These are phyloP conservation scores for Nemoura dubitans DNA, from an alignment of 2,888 invertebrate genomes.

Conservation along the genomic window DNA sequence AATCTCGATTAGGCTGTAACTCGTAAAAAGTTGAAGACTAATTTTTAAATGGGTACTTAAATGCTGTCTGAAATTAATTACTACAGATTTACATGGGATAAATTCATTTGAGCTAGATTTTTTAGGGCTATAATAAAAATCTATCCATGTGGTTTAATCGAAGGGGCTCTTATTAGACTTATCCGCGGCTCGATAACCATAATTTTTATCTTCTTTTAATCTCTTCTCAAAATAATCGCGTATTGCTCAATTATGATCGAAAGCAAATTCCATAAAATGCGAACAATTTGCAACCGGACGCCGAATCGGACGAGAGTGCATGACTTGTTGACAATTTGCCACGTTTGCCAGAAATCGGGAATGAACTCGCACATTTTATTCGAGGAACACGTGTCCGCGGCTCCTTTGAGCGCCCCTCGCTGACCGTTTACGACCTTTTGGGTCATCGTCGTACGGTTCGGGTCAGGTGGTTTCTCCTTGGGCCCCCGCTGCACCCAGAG, in stretches of 20 bases:
- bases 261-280: too few species aligned
- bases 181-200: background rate
- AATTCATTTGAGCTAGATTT: background rate
- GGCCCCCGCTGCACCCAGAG: background rate
- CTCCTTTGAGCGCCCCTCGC: background rate
- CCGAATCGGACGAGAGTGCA: background rate
- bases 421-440: slow-evolving; percentile 26
- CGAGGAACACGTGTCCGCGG: slow-evolving; percentile 14
- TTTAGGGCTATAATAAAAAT: slow-evolving; percentile 27
- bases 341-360: background rate
- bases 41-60: slow-evolving; percentile 33
- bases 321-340: background rate
- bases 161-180: background rate
- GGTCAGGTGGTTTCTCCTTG: background rate
- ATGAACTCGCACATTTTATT: background rate
- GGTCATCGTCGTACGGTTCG: background rate
- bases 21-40: slow-evolving; percentile 33
- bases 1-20: slow-evolving; percentile 14
- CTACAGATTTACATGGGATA: slow-evolving; percentile 18
- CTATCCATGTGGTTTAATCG: background rate
- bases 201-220: background rate
- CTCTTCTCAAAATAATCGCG: background rate
- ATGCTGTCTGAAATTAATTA: slow-evolving; percentile 31
- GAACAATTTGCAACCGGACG: too few species aligned
- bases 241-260: background rate